Percentiles rank a stretch among this genome's conserved stretches.
Conservation (phyloP, 2,113 vertebrate genomes). For the Hemiprocne comata region DNA sequence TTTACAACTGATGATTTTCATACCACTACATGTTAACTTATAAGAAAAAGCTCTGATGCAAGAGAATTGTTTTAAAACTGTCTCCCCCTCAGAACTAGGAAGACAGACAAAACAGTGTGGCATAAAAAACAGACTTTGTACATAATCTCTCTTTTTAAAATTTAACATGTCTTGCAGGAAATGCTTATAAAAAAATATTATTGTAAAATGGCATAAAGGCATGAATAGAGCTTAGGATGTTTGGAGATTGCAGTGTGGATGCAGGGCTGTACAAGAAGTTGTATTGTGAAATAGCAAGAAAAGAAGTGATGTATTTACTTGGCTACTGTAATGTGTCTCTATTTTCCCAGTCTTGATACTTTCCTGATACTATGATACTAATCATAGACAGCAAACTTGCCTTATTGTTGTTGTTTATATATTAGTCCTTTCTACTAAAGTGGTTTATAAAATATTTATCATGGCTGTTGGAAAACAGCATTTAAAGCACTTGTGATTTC, state of each 20-base stretch:
- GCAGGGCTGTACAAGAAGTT: background rate
- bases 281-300: background rate
- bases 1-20: background rate
- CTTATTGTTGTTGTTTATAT: background rate
- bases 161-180: background rate
- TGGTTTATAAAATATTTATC: constrained; percentile 39
- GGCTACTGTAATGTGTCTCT: background rate
- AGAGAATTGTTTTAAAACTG: background rate
- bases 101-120: background rate
- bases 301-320: background rate
- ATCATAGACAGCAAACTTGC: background rate
- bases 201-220: background rate
- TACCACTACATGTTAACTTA: background rate
- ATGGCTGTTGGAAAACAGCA: background rate
- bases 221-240: background rate
- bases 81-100: background rate
- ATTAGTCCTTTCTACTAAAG: background rate
- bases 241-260: background rate
- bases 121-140: background rate
- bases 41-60: background rate
- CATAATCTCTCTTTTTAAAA: background rate
- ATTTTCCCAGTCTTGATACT: background rate
- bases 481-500: background rate
- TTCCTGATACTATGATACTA: background rate
- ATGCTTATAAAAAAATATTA: background rate